Base-by-base conservation (phyloP, 2,888 invertebrate genomes). In the Hirtodrosophila cameraria region DNA sequence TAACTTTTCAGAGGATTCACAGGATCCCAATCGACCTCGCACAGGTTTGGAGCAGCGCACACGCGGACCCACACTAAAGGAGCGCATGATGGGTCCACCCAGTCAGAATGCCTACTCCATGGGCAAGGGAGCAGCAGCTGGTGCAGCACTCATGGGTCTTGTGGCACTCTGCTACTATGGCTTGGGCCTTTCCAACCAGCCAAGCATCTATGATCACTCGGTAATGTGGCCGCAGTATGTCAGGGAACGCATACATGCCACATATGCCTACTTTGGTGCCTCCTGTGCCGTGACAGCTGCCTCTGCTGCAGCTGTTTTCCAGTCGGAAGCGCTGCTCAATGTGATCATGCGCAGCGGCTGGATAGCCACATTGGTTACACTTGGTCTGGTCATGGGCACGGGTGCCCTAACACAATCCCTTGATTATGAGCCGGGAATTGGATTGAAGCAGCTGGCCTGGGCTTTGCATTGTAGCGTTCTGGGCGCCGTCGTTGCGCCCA, bases 181-280 rank as follows among this genome's bases (percentile, higher is more conserved):
- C 16, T 91, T 98, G 36, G 97, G 98, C 48, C 92, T 97, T 30
- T 94, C 95, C 2, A 93, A 93, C 60, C 93, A 95, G 86, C 92
- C 94, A 28, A 97, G 97, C 58, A 94, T 96, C 66, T 91, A 97
- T 42, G 97, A 99, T 88, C 94, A 95, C 88, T 93, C 97, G 59
- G 93, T 95, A 97, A 90, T 97, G 53, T 99, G 99, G 99, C 98
- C 99, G 1, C 92, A 97, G 79, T 96, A 96, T 92, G 98, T 99
- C 0, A 95, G 94, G 87, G 95, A 97, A 39, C 93, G 99, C 50
- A 95, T 99, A 70, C 95, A 93, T 74, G 90, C 94, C 33, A 99
- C 99, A 0, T 99, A 99, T 90, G 92, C 94, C 75, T 99, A 99
- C 90, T 97, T 99, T 90, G 98, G 97, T 48, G 96, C 95, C 3